These are phyloP conservation scores for Amblyopsis hoosieri DNA, from an alignment of 2,797 vertebrate species.

Conservation along the genomic window DNA sequence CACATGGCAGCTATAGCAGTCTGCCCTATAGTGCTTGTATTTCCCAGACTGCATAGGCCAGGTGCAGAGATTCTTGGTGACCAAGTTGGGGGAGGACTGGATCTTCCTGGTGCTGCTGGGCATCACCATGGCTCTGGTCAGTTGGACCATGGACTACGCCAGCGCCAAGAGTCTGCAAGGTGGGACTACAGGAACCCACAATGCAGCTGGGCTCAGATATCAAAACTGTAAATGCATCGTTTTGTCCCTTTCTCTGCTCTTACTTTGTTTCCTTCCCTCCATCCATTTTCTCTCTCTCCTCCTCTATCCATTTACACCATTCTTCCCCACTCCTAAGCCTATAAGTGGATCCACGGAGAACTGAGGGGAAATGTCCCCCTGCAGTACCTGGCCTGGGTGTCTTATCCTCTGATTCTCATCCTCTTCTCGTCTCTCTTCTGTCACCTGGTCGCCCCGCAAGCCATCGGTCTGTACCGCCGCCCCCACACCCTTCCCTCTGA, in stretches of 20 bases:
- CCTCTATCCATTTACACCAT: background rate
- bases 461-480: constrained; percentile 83
- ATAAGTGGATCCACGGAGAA: constrained; percentile 89
- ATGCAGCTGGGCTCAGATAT: background rate
- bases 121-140: constrained; percentile 93
- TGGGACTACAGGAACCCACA: constrained; percentile 39
- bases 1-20: too few relatives aligned
- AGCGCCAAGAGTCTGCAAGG: constrained; percentile 93
- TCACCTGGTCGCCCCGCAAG: constrained; percentile 92
- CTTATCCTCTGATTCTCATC: constrained; percentile 88
- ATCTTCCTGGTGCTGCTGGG: constrained; percentile 93
- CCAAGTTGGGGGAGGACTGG: constrained; percentile 92
- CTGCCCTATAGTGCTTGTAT: constrained; percentile 7
- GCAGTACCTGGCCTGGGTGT: constrained; percentile 91
- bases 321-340: constrained; percentile 72
- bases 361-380: constrained; percentile 83
- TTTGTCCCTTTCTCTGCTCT: background rate
- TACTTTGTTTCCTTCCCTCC: background rate
- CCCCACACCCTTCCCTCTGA: background rate
- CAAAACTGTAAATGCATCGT: too few relatives aligned
- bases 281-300: background rate
- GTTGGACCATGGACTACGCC: constrained; percentile 95
- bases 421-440: constrained; percentile 92
- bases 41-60: constrained; percentile 80
- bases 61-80: constrained; percentile 83